Percentiles rank a stretch among this genome's conserved stretches.
These are phyloP conservation scores for Moxostoma hubbsi DNA, from an alignment of 2,797 vertebrate genomes.

Conservation along the genomic window DNA sequence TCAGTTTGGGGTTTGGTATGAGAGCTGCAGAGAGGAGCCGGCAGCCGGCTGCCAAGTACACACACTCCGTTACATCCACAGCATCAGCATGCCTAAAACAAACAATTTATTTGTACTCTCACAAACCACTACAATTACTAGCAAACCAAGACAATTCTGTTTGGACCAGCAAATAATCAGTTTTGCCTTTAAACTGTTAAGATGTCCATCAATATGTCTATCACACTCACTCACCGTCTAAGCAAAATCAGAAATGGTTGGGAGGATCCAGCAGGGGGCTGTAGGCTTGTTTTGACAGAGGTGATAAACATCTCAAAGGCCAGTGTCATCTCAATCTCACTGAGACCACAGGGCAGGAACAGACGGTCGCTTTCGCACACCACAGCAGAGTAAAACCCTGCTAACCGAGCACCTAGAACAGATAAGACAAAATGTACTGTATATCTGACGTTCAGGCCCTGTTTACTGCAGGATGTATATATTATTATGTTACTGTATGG, in stretches of 20 bases:
- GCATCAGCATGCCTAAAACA: conserved; percentile 42
- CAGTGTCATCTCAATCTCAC: conserved; percentile 91
- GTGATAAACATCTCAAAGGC: conserved; percentile 89
- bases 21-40: conserved; percentile 75
- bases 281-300: conserved; percentile 75
- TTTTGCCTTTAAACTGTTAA: neutral
- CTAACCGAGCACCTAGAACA: conserved; percentile 80
- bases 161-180: too few species aligned
- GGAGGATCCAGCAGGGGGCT: conserved; percentile 59
- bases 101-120: neutral
- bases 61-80: conserved; percentile 54
- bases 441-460: too few species aligned
- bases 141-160: too few species aligned
- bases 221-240: conserved; percentile 80
- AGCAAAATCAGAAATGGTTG: conserved; percentile 82
- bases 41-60: conserved; percentile 74
- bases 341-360: conserved; percentile 81
- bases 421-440: neutral
- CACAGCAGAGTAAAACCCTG: conserved; percentile 84
- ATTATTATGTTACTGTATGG: too few species aligned
- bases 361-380: conserved; percentile 76
- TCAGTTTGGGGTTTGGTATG: conserved; percentile 74
- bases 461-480: too few species aligned
- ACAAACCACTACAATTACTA: too few species aligned
- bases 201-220: neutral